Percentiles rank a stretch among this genome's conserved stretches.
These are phyloP conservation scores for Prionailurus bengalensis DNA, from an alignment of 2,113 vertebrate species.

Conservation along the genomic window DNA sequence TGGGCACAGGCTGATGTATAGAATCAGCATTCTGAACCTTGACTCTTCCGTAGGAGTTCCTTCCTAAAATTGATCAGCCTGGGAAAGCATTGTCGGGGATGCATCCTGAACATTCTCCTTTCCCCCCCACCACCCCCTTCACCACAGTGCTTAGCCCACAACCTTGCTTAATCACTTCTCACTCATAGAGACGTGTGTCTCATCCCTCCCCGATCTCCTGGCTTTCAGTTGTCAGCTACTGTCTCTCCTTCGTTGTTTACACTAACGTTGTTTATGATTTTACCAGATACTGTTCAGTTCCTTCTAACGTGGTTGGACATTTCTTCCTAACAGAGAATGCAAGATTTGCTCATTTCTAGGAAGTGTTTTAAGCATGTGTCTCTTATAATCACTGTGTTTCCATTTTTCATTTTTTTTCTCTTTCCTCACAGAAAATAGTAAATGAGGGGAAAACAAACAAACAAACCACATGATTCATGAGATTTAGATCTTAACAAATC, in stretches of 20 bases:
- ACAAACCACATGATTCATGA: background rate
- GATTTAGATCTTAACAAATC: background rate
- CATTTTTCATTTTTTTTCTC: background rate
- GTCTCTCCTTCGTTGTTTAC: background rate
- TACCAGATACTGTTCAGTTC: background rate
- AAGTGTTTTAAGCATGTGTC: background rate
- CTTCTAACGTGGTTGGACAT: background rate
- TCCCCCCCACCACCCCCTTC: accelerated
- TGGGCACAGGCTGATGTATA: accelerated
- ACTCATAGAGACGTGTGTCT: accelerated
- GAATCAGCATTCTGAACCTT: background rate
- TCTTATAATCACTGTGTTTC: background rate
- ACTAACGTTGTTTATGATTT: background rate
- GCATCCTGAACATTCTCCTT: background rate
- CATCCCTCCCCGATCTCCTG: too few relatives aligned
- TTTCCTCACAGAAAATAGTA: background rate
- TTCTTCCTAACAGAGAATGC: background rate
- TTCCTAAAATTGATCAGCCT: background rate
- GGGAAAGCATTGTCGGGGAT: background rate
- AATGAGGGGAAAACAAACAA: background rate
- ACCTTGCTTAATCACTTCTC: accelerated
- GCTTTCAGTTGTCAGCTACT: background rate
- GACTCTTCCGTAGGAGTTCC: background rate
- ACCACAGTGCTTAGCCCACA: background rate
- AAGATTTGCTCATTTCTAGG: background rate